phyloP scores from a whole-genome alignment of 2,888 invertebrate species.

The Eulithis testata region DNA sequence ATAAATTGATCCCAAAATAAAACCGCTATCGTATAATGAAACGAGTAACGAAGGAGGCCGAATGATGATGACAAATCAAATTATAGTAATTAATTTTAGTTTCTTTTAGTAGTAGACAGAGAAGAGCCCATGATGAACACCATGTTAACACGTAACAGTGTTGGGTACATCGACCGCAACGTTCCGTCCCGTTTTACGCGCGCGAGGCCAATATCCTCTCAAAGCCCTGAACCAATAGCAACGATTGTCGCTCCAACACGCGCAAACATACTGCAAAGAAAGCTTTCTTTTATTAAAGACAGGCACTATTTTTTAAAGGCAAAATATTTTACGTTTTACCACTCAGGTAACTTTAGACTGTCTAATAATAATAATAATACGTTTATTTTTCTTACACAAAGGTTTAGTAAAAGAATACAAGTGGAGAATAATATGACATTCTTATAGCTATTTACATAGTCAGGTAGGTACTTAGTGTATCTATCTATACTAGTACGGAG shows the following conservation, averaged over 20 bases:
- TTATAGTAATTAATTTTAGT: conserved; percentile 15
- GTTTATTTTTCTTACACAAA: no score
- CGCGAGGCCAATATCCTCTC: conserved; percentile 46
- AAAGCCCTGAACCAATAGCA: conserved; percentile 29
- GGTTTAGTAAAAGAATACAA: no score
- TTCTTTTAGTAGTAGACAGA: conserved; percentile 32
- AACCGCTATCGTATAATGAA: conserved; percentile 20
- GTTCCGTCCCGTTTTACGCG: conserved; percentile 47
- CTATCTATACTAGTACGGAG: no score
- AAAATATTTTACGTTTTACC: no score
- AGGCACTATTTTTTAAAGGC: no score
- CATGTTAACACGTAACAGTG: conserved; percentile 30
- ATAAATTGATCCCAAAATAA: neutral
- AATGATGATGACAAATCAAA: conserved; percentile 5
- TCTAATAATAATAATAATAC: no score
- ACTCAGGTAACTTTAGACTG: no score
- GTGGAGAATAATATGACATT: no score
- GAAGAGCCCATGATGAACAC: conserved; percentile 14
- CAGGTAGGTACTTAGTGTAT: no score
- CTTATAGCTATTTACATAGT: no score
- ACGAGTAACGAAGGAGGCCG: neutral
- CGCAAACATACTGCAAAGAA: neutral
- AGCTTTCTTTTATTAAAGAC: neutral
- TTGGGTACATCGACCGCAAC: conserved; percentile 58
- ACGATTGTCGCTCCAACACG: neutral